phyloP scores from a whole-genome alignment of 2,888 invertebrate species.

The Synanthedon tipuliformis region DNA sequence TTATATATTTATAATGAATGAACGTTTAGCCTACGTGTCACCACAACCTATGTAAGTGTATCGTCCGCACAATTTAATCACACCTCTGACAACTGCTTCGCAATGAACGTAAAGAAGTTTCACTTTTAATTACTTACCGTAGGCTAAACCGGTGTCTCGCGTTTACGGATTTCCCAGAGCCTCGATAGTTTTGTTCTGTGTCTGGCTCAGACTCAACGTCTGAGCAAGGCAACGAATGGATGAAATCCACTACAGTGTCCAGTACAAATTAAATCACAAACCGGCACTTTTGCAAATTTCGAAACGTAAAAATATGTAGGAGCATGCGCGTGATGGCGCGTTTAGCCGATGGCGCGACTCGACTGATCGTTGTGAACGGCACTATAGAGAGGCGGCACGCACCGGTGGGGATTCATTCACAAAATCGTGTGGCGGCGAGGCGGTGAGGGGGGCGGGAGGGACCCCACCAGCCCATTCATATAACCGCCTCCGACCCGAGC shows the following conservation, averaged over 20 bases:
- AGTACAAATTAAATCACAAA: constrained; percentile 16
- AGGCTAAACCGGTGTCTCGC: constrained; percentile 33
- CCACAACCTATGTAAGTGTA: constrained; percentile 29
- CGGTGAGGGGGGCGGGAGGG: constrained; percentile 30
- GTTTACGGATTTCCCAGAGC: constrained; percentile 41
- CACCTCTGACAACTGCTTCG: constrained; percentile 9
- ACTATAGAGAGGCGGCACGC: constrained; percentile 40
- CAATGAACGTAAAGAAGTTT: constrained; percentile 29
- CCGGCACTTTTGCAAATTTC: constrained; percentile 46
- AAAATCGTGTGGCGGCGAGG: constrained; percentile 50
- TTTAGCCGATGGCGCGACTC: constrained; percentile 56
- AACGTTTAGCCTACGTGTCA: constrained; percentile 51
- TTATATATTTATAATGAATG: constrained; percentile 12
- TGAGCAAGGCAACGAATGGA: constrained; percentile 7
- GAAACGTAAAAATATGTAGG: constrained; percentile 40
- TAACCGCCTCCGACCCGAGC: constrained; percentile 27
- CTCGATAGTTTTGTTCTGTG: constrained; percentile 21
- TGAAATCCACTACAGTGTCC: constrained; percentile 22
- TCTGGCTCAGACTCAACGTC: constrained; percentile 6
- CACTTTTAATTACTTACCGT: constrained; percentile 52
- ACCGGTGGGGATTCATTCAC: constrained; percentile 67
- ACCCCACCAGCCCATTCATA: constrained; percentile 50
- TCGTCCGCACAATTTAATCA: constrained; percentile 9
- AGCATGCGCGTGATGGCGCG: constrained; percentile 53
- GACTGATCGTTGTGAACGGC: constrained; percentile 48